Evolutionary conservation across 2,888 invertebrate genomes (phyloP), one percentile per base, ranked within the genome.

Genomic region (Iselma pallidipennis): DNA sequence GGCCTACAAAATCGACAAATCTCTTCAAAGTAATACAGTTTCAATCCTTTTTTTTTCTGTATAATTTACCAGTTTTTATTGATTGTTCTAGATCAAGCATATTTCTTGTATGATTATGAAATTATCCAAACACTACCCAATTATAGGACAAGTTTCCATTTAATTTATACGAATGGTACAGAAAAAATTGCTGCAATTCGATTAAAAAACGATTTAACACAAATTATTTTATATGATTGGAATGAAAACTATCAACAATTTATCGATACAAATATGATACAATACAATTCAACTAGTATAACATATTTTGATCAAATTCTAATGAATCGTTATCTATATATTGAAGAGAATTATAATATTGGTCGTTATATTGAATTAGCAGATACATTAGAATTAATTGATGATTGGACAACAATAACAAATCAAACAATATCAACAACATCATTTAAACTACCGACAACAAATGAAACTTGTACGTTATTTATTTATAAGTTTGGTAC

Each of bases 31-130:
- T 79, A 78, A 69, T 66, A 71, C 59, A 26, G 23, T 33, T 57
- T 31, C 6, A 66, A 26, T 52, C 9, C 14, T 54, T 57, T 7
- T 49, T 21, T 51, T 42, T 29, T 49, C 23, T n/a, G 16, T 45
- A 21, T 55, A 16, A 14, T 53, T 28, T n/a, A n/a, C n/a, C n/a
- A n/a, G 52, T 42, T 55, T 14, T 49, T 52, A 33, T 49, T 28
- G 33, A 53, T 54, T 14, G 48, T 75, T 77, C 53, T 60, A 80
- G 80, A 66, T 56, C 78, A 76, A 69, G 77, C 79, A 5, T 73
- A 73, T 61, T 77, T 65, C 59, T 23, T 79, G 23, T 66, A 72
- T 55, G 63, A 75, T 59, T 78, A 74, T 57, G 65, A 70, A 64
- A 57, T 68, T 2, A 58, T 74, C 2, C 73, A 77, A 68, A 66